These are phyloP conservation scores for Ianthella basta DNA, from an alignment of 37 sponge, comb jelly and placozoan species.

Conservation along the genomic window DNA sequence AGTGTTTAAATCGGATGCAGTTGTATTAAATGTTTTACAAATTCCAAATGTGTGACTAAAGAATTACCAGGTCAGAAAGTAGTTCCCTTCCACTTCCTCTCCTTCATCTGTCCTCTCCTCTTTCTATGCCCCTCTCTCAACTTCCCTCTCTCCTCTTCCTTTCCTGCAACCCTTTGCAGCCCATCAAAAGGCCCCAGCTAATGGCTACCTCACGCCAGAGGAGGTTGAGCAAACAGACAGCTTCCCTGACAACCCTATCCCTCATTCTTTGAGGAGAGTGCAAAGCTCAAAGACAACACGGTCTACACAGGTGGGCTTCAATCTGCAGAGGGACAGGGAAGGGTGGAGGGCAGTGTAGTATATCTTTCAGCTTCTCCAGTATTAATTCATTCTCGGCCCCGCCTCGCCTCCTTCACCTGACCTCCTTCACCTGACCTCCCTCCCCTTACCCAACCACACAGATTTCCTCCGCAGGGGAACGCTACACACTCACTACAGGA, in stretches of 20 bases:
- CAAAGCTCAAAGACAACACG: constrained; percentile 45
- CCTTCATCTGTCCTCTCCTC: background rate
- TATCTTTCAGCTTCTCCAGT: too few relatives aligned
- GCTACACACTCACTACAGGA: background rate
- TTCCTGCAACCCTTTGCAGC: background rate
- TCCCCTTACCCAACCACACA: background rate
- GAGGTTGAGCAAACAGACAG: constrained; percentile 9
- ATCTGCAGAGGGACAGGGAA: too few relatives aligned
- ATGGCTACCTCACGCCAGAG: constrained; percentile 17
- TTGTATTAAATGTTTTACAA: too few relatives aligned
- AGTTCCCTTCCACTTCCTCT: background rate
- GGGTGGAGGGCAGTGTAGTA: too few relatives aligned
- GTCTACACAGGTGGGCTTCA: too few relatives aligned
- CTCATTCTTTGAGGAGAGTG: background rate
- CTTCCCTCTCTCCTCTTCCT: background rate
- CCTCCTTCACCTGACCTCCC: too few relatives aligned
- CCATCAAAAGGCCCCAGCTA: background rate
- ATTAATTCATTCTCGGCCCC: too few relatives aligned
- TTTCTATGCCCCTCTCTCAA: background rate
- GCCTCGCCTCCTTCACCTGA: too few relatives aligned
- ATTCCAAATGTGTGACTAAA: too few relatives aligned
- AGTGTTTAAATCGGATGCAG: too few relatives aligned
- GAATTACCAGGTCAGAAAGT: too few relatives aligned
- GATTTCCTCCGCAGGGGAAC: background rate
- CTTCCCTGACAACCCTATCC: constrained; percentile 7